Conservation (phyloP, 2,888 invertebrate species). For the Microctonus aethiopoides region DNA sequence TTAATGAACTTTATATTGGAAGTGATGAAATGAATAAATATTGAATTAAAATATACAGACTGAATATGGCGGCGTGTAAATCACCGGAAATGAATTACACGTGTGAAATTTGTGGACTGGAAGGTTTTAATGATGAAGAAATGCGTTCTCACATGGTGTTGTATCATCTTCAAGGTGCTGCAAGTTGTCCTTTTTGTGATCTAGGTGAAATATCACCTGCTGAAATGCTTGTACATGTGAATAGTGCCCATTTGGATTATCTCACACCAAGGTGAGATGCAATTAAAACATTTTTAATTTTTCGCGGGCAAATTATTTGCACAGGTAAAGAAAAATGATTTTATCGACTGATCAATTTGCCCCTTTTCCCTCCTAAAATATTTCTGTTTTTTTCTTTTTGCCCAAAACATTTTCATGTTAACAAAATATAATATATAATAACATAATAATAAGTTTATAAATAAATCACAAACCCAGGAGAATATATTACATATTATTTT, state of each 20-base stretch:
- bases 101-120: conserved; percentile 88
- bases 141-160: conserved; percentile 83
- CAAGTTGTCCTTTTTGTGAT: conserved; percentile 86
- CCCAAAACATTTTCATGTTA: no score
- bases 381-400: no score
- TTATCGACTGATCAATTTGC: neutral
- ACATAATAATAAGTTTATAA: no score
- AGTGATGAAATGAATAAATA: neutral
- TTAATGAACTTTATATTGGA: neutral
- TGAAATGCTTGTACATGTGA: conserved; percentile 83
- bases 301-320: conserved; percentile 3
- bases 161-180: conserved; percentile 82
- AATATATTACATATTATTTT: no score
- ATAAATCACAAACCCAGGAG: no score
- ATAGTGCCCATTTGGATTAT: conserved; percentile 86
- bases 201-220: conserved; percentile 78
- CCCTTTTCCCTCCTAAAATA: no score
- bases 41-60: neutral
- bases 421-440: no score
- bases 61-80: conserved; percentile 69
- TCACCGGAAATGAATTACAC: conserved; percentile 73
- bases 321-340: neutral
- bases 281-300: conserved; percentile 3
- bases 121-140: conserved; percentile 81
- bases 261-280: conserved; percentile 72